phyloP scores from a whole-genome alignment of 2,113 vertebrate genomes.

The Rattus rattus region DNA sequence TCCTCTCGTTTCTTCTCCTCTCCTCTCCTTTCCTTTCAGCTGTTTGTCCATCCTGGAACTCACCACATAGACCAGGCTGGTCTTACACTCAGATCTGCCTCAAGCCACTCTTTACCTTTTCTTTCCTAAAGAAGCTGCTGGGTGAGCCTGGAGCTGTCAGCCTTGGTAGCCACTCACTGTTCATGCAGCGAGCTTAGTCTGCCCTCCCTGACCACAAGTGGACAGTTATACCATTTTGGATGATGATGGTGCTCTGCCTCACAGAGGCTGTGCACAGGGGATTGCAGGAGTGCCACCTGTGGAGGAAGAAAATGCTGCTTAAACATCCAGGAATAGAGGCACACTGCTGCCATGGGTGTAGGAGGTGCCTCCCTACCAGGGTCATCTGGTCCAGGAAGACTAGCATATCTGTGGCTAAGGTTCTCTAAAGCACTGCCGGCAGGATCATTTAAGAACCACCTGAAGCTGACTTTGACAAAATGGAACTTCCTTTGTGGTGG shows the following conservation, averaged over 20 bases:
- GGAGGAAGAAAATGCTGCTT: too few species aligned
- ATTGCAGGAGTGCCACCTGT: neutral
- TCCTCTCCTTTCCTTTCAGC: neutral
- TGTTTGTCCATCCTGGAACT: neutral
- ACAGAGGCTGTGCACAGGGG: neutral
- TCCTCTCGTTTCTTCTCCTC: rapidly evolving
- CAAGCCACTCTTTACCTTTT: neutral
- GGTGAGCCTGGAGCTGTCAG: neutral
- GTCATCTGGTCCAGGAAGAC: neutral
- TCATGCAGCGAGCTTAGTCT: too few species aligned
- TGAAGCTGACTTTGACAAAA: neutral
- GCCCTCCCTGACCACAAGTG: neutral
- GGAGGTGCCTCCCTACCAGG: neutral
- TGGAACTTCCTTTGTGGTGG: neutral
- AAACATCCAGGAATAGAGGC: neutral
- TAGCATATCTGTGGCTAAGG: neutral
- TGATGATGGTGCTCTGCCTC: neutral
- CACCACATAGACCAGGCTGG: neutral
- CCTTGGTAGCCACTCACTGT: neutral
- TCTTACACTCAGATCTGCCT: neutral
- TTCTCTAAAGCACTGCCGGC: neutral
- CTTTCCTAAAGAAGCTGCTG: neutral
- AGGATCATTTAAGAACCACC: neutral
- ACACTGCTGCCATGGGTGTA: neutral
- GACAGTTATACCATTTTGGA: neutral